Conservation (phyloP, 2,797 vertebrate genomes). For the Malurus leucopterus region DNA sequence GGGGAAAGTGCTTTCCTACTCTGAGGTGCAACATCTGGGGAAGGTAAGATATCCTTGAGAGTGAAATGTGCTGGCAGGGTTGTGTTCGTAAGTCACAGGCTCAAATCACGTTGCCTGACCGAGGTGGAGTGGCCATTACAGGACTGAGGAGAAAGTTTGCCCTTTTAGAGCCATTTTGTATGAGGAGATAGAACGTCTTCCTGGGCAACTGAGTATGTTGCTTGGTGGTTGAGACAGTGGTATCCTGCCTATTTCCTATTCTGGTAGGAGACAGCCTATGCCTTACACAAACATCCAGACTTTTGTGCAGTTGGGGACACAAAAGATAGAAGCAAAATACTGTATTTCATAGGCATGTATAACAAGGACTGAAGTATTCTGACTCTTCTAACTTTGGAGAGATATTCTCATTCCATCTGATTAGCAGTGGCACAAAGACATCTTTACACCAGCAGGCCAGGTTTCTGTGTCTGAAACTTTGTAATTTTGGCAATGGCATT, state of each 20-base stretch:
- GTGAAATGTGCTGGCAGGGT: not conserved
- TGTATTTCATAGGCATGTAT: not conserved
- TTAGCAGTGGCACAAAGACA: not conserved
- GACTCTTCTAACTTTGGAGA: not conserved
- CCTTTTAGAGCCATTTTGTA: not conserved
- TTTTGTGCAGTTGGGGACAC: accelerated
- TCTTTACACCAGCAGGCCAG: not conserved
- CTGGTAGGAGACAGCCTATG: not conserved
- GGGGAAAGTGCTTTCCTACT: not conserved
- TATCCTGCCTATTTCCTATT: not conserved
- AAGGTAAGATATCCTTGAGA: not conserved
- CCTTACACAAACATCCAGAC: not conserved
- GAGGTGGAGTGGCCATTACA: not conserved
- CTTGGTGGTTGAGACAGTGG: not conserved
- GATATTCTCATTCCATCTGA: not conserved
- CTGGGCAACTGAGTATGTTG: not conserved
- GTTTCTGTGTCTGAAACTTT: not conserved
- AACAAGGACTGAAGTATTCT: not conserved
- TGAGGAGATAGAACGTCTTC: not conserved
- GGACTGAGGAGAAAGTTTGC: not conserved
- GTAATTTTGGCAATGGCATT: not conserved
- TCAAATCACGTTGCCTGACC: not conserved
- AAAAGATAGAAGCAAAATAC: not conserved
- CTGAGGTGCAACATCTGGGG: not conserved
- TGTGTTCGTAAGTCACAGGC: not conserved